Evolutionary conservation across 2,113 vertebrate genomes (phyloP).

Genomic region (Rhabdomys dilectus): DNA sequence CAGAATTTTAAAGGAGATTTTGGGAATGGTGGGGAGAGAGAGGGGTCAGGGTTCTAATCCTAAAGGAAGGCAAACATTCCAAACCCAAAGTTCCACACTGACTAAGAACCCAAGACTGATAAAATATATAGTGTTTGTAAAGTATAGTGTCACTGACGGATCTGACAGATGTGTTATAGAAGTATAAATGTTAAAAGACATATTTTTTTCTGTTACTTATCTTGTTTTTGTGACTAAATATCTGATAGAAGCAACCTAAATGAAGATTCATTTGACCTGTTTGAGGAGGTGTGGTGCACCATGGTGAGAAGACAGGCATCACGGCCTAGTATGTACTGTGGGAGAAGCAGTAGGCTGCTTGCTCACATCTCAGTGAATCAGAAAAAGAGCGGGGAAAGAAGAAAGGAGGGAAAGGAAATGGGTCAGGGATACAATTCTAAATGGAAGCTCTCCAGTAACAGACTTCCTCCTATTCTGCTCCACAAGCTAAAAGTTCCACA

Average conservation of each 20-base stretch:
- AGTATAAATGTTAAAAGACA: background rate
- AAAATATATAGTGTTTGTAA: background rate
- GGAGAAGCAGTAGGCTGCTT: background rate
- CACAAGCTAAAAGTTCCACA: background rate
- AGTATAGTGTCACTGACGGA: background rate
- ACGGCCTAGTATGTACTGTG: fast-evolving
- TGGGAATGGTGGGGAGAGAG: background rate
- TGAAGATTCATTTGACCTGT: background rate
- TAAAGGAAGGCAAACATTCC: background rate
- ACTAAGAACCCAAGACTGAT: background rate
- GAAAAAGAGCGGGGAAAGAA: background rate
- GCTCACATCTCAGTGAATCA: background rate
- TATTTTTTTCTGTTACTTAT: background rate
- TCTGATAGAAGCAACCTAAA: background rate
- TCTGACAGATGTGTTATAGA: background rate
- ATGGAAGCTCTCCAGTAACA: background rate
- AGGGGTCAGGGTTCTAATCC: background rate
- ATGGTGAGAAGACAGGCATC: background rate
- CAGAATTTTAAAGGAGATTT: background rate
- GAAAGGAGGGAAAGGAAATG: too few species aligned
- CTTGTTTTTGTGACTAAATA: background rate
- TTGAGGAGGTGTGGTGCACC: background rate
- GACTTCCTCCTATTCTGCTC: background rate
- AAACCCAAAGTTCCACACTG: background rate
- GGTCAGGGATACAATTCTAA: background rate